Evolutionary conservation across 2,113 vertebrate species (phyloP).

Genomic region (Dipodomys merriami): DNA sequence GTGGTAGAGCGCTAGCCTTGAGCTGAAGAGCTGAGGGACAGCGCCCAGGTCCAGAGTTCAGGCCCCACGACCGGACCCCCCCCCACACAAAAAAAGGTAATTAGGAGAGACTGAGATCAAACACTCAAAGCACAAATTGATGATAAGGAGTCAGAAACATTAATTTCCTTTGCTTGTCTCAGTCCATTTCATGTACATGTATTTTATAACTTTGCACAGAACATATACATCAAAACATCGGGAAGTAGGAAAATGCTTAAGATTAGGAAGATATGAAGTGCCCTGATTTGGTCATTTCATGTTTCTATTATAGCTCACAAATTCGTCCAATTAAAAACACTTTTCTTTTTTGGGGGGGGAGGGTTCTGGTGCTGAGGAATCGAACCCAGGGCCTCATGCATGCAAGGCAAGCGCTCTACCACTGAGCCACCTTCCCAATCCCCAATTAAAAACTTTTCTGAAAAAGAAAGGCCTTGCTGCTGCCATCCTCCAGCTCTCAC

Average conservation of each 20-base stretch:
- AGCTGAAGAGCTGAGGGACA: no score
- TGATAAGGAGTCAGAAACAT: neutral
- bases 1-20: no score
- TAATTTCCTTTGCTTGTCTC: neutral
- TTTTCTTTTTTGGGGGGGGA: no score
- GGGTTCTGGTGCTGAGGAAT: no score
- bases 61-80: no score
- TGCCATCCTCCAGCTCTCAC: neutral
- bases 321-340: neutral
- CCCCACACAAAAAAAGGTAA: no score
- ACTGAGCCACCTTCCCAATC: no score
- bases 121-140: neutral
- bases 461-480: neutral
- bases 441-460: neutral
- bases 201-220: neutral
- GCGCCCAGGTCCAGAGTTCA: no score
- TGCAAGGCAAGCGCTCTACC: no score
- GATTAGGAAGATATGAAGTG: neutral
- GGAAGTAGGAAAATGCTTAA: neutral
- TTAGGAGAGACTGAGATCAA: no score
- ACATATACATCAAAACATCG: neutral
- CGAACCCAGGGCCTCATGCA: no score
- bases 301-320: neutral
- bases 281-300: neutral
- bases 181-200: neutral